Conservation (phyloP, 2,797 vertebrate genomes). For the Champsocephalus esox region DNA sequence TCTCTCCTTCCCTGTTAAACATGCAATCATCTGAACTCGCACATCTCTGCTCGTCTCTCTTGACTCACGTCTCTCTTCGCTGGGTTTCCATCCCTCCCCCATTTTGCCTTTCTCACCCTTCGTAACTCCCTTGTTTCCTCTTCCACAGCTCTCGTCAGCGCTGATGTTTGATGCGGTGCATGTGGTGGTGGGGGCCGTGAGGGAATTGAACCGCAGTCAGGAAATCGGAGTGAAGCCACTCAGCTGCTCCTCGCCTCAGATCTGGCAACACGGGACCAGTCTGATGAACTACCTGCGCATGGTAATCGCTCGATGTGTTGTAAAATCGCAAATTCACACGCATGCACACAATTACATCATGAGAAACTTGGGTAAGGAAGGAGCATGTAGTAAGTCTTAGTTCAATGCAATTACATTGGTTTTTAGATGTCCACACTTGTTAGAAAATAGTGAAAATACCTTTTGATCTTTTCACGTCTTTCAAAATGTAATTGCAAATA, state of each 20-base stretch:
- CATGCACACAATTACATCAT: too few relatives aligned
- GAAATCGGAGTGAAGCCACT: conserved; percentile 92
- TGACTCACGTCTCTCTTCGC: conserved; percentile 23
- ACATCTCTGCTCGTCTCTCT: conserved; percentile 43
- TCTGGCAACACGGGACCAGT: conserved; percentile 96
- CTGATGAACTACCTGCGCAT: conserved; percentile 97
- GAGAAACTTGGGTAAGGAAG: too few relatives aligned
- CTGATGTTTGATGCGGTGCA: conserved; percentile 93
- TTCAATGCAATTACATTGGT: too few relatives aligned
- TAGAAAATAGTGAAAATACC: neutral
- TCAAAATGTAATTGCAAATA: too few relatives aligned
- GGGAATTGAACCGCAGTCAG: conserved; percentile 93
- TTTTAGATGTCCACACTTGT: too few relatives aligned
- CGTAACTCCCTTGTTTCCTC: conserved; percentile 18
- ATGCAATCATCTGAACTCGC: conserved; percentile 47
- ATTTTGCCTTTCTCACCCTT: neutral
- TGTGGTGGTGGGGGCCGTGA: conserved; percentile 91
- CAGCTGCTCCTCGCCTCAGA: conserved; percentile 92
- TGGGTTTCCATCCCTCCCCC: conserved; percentile 13
- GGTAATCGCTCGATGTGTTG: conserved; percentile 73
- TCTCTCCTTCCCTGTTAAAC: conserved; percentile 44
- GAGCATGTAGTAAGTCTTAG: too few relatives aligned
- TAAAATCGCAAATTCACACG: too few relatives aligned
- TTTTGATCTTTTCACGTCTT: too few relatives aligned
- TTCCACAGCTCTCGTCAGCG: conserved; percentile 84